Base-by-base conservation (phyloP, 2,113 vertebrate genomes). In the Callopanchax toddi region DNA sequence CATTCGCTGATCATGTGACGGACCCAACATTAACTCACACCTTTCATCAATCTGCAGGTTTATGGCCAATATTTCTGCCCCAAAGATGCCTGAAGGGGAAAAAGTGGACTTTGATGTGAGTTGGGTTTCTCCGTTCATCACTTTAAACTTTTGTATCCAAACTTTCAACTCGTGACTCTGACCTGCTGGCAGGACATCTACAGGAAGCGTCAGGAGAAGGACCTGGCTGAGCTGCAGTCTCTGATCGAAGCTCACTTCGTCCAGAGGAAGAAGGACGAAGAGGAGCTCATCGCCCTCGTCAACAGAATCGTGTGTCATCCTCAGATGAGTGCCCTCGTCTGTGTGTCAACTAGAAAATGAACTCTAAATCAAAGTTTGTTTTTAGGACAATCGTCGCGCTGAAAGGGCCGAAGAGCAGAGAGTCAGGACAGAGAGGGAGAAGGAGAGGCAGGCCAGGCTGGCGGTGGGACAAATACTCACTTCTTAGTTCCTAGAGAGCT, bases 191-290 rank as follows among this genome's bases (percentile, higher is more conserved):
- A 97, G 95, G 95, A 97, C 87, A 96, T 97, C 67, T 92, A 95
- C 86, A 91, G 95, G 54, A 97, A 97, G 86, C 94, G 95, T 23
- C 94, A 93, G 88, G 95, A 96, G 80, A 97, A 97, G 52, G 95
- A 97, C 63, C 88, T 96, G 43, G 60, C 94, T 52, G 95, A 97
- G 87, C 87, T 97, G 70, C 94, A 97, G 89, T 94, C 94, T 8
- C 92, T 97, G 67, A 97, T 96, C 1, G 95, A 96, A 1, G 94
- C 95, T 60, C 95, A 97, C 55, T 97, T 97, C 25, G 83, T 95
- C 81, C 94, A 96, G 88, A 92, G 95, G 69, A 95, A 96, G 84
- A 95, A 94, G 43, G 95, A 97, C 29, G 95, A 97, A 22, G 94
- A 96, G 71, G 95, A 97, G 43, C 92, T 96, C n/a, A 79, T 96